phyloP scores from a whole-genome alignment of 2,113 vertebrate genomes.

The Thymallus thymallus region DNA sequence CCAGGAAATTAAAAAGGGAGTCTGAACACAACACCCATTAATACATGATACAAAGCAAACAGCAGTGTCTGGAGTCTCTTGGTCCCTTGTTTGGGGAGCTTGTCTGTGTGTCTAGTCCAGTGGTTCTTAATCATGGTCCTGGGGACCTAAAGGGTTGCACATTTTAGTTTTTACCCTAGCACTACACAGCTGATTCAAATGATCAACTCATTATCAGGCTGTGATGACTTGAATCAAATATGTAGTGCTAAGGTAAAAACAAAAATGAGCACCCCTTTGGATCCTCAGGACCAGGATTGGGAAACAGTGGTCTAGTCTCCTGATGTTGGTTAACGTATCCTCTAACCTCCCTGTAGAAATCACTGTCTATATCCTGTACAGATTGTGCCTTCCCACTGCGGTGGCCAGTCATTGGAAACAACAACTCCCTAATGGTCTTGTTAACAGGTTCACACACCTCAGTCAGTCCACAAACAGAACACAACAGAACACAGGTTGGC shows the following conservation, averaged over 20 bases:
- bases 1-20: neutral
- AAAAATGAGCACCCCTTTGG: too few species aligned
- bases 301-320: neutral
- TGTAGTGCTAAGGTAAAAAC: too few species aligned
- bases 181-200: too few species aligned
- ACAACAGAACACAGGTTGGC: too few species aligned
- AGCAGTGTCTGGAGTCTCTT: neutral
- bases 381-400: neutral
- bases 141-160: too few species aligned
- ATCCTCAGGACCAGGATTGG: too few species aligned
- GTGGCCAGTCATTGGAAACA: neutral
- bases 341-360: neutral
- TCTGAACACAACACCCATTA: neutral
- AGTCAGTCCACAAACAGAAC: neutral
- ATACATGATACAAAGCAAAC: neutral
- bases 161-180: too few species aligned
- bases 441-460: slow-evolving; percentile 17
- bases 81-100: neutral
- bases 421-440: neutral
- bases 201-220: too few species aligned
- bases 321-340: neutral
- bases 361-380: neutral
- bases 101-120: too few species aligned
- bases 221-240: too few species aligned
- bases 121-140: too few species aligned